Conservation (phyloP, 2,113 vertebrate genomes). For the Eidolon helvum region DNA sequence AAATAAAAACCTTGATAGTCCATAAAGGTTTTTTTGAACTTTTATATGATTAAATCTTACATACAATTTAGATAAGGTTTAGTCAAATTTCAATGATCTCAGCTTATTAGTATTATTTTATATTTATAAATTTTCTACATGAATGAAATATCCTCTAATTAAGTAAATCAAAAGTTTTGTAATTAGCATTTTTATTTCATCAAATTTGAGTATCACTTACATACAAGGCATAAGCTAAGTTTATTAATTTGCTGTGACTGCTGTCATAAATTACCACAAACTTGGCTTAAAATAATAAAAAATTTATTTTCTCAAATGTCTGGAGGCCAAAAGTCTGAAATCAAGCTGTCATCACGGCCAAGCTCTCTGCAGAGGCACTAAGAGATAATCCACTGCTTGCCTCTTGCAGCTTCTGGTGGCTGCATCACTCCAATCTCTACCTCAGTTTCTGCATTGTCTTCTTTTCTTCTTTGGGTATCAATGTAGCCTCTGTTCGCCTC, state of each 20-base stretch:
- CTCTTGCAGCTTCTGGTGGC: background rate
- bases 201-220: background rate
- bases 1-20: background rate
- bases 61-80: background rate
- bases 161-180: background rate
- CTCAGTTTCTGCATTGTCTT: background rate
- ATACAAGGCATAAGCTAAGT: background rate
- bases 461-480: background rate
- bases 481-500: background rate
- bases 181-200: background rate
- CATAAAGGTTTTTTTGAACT: background rate
- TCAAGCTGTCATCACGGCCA: background rate
- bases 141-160: background rate
- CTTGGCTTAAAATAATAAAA: background rate
- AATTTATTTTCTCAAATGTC: background rate
- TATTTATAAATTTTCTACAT: background rate
- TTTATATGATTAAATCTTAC: background rate
- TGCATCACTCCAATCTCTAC: background rate
- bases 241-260: background rate
- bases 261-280: background rate
- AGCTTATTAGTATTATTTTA: background rate
- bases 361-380: rapidly evolving
- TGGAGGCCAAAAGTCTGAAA: background rate
- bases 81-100: background rate
- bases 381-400: background rate